Evolutionary conservation across 2,888 invertebrate genomes (phyloP).

Genomic region (Aplocera efformata): DNA sequence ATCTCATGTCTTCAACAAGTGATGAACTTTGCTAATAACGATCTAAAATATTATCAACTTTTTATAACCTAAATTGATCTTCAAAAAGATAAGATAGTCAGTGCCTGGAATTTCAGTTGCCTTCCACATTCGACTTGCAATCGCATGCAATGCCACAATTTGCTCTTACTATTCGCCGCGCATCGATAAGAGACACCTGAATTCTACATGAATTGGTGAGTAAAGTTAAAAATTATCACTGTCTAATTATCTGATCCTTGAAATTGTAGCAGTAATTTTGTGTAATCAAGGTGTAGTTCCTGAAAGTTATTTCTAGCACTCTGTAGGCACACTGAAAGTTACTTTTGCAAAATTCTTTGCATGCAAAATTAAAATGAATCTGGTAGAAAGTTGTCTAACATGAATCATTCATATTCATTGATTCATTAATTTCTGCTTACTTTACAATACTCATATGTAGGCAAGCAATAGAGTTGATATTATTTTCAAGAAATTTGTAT

Average conservation of each 20-base stretch:
- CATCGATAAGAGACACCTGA: constrained; percentile 17
- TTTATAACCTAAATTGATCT: constrained; percentile 65
- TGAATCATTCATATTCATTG: too few relatives aligned
- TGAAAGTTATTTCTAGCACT: too few relatives aligned
- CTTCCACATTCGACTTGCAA: constrained; percentile 20
- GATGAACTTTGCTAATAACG: too few relatives aligned
- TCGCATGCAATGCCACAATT: constrained; percentile 19
- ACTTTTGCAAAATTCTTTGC: too few relatives aligned
- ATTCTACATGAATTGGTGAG: constrained; percentile 23
- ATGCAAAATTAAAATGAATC: too few relatives aligned
- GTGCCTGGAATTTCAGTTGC: constrained; percentile 44
- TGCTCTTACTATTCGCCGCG: constrained; percentile 17
- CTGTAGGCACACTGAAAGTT: too few relatives aligned
- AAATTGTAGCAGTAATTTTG: neutral
- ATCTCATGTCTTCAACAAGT: too few relatives aligned
- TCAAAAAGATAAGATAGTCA: constrained; percentile 49
- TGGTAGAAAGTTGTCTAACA: too few relatives aligned
- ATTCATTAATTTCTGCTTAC: too few relatives aligned
- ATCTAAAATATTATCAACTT: constrained; percentile 41
- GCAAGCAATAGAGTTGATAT: too few relatives aligned
- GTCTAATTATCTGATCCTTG: constrained; percentile 3
- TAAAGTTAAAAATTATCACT: constrained; percentile 14
- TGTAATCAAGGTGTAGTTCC: neutral
- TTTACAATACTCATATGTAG: too few relatives aligned
- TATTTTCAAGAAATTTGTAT: too few relatives aligned